Base-by-base conservation (phyloP, 2,113 vertebrate genomes). In the Aptenodytes patagonicus region DNA sequence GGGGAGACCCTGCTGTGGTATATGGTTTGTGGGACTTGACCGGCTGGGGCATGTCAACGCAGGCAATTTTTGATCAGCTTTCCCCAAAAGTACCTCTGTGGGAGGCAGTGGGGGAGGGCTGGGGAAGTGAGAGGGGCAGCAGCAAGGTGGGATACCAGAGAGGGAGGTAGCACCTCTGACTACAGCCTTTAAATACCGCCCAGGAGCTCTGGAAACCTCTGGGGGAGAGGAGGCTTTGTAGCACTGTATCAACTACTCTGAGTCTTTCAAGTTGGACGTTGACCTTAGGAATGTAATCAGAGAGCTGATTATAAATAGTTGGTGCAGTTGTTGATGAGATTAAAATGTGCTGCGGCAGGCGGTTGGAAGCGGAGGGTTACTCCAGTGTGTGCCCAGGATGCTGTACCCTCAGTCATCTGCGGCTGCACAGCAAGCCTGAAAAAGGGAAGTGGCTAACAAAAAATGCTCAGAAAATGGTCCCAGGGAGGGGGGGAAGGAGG, bases 231-330 rank as follows among this genome's bases (percentile, higher is more conserved):
- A 87, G 68, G 18, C 17, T 75, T 68, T 94, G 66, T 78, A 89
- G 91, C 36, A 66, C n/a, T 5, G 2, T 32, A 26, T 69, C 61
- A 79, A 36, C 78, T 47, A 70, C 18, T 9, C 42, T 4, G 20
- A 51, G 84, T 71, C 61, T 87, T 87, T 87, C 36, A 62, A 65
- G 22, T 77, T 86, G 64, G 87, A 83, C 18, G 1, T 40, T 91
- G 89, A 95, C 84, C 94, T 94, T 92, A 96, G 95, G 84, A 97
- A 95, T 54, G 91, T 94, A 95, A 95, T 91, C 64, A 96, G 96
- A 97, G 90, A 95, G 51, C 75, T 93, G 89, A 94, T 95, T 95
- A 94, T 94, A 97, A 96, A 96, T 94, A 96, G 87, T 93, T 81
- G 54, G 84, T 93, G 87, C 82, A 94, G 95, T 95, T 95, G 95